Conservation (phyloP, 2,888 invertebrate species). For the Hirtodrosophila duncani region DNA sequence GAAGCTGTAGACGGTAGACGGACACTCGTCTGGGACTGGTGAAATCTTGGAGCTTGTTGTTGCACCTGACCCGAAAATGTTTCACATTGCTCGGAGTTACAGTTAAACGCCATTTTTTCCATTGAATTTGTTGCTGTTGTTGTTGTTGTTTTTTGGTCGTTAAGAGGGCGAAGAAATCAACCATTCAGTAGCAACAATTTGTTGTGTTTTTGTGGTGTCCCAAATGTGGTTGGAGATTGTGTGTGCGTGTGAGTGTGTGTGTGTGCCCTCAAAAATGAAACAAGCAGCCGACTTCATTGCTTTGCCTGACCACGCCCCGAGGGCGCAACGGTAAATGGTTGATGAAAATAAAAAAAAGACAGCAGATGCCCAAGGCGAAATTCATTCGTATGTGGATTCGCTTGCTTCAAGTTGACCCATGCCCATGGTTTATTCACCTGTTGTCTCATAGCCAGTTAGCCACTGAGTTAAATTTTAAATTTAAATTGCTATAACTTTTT, state of each 20-base stretch:
- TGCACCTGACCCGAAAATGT: constrained; percentile 71
- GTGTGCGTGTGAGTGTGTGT: constrained; percentile 11
- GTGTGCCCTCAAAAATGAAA: constrained; percentile 57
- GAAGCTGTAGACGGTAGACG: constrained; percentile 19
- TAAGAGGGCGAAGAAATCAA: constrained; percentile 14
- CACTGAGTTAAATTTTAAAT: constrained; percentile 49
- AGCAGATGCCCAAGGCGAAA: too few species aligned
- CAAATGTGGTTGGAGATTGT: constrained; percentile 7
- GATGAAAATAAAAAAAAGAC: too few species aligned
- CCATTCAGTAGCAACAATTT: constrained; percentile 37
- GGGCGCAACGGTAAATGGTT: constrained; percentile 72
- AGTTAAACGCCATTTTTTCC: constrained; percentile 73
- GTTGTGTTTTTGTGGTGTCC: constrained; percentile 18
- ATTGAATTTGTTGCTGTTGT: constrained; percentile 55
- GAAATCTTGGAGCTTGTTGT: constrained; percentile 52
- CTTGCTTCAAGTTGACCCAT: constrained; percentile 23
- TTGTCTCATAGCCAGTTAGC: constrained; percentile 52
- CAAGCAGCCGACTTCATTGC: constrained; percentile 18
- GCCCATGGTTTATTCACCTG: constrained; percentile 70
- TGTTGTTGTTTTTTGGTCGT: constrained; percentile 21
- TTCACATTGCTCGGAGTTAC: constrained; percentile 68
- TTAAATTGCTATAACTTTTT: constrained; percentile 67
- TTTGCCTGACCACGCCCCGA: constrained; percentile 61
- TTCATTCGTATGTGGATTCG: constrained; percentile 11
- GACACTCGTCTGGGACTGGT: constrained; percentile 41